These are phyloP conservation scores for Aselliscus stoliczkanus DNA, from an alignment of 2,797 vertebrate genomes.

Conservation along the genomic window DNA sequence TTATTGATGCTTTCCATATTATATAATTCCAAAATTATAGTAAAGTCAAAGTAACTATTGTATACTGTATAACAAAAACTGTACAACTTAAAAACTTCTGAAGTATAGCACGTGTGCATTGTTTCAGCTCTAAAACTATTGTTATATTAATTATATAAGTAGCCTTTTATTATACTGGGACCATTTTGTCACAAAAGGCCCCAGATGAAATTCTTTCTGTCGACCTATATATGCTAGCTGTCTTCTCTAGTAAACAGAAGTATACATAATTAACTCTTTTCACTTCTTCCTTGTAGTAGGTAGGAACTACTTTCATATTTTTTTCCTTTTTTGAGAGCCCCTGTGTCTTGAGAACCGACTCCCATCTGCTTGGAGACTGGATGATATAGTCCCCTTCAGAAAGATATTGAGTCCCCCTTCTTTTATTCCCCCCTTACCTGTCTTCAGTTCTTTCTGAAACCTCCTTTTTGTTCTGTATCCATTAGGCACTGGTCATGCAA, in stretches of 20 bases:
- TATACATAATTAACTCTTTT: not conserved
- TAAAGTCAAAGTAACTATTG: not conserved
- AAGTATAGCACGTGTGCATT: not conserved
- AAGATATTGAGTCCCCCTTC: not conserved
- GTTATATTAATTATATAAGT: constrained; percentile 20
- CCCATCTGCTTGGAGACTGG: not conserved
- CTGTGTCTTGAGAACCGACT: not conserved
- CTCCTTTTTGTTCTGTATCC: not conserved
- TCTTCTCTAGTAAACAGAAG: not conserved
- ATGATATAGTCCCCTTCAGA: not conserved
- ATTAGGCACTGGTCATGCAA: not conserved
- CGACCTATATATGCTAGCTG: not conserved
- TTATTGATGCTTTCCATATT: constrained; percentile 18
- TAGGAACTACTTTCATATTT: not conserved
- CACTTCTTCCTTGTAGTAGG: not conserved
- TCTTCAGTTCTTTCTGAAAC: not conserved
- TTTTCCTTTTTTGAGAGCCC: not conserved
- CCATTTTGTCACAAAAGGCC: not conserved
- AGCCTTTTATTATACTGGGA: not conserved
- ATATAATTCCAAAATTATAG: constrained; percentile 10
- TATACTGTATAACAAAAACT: not conserved
- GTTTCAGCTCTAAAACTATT: not conserved
- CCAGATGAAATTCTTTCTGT: not conserved
- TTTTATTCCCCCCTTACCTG: not conserved
- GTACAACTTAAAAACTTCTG: not conserved